A percentile compares a stretch with the other conserved stretches of the same genome.
phyloP scores from a whole-genome alignment of 1,140 invertebrate genomes.

The Drosophila pruinosa region DNA sequence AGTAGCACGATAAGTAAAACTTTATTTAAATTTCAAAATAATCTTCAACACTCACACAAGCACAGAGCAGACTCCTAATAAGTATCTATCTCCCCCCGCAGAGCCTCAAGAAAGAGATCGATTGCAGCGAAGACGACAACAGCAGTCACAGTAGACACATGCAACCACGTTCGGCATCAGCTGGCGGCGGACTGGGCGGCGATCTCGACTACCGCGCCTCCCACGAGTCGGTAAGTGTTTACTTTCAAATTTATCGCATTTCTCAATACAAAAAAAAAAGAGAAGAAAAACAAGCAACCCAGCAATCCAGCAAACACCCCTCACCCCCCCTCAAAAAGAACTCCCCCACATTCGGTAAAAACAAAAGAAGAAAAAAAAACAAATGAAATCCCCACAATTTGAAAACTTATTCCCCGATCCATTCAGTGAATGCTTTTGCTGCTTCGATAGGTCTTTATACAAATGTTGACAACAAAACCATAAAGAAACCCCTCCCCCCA shows the following conservation, averaged over 20 bases:
- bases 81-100: too few relatives aligned
- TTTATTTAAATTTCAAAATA: too few relatives aligned
- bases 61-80: too few relatives aligned
- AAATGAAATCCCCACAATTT: conserved; percentile 1
- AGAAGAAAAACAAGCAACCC: not conserved
- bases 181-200: conserved; percentile 89
- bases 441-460: conserved; percentile 66
- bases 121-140: conserved; percentile 90
- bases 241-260: not conserved
- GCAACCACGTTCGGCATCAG: conserved; percentile 84
- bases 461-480: conserved; percentile 3
- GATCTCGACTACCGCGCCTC: conserved; percentile 90
- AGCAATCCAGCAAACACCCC: not conserved
- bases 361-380: not conserved
- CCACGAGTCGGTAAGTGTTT: conserved; percentile 90
- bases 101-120: conserved; percentile 94
- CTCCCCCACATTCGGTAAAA: not conserved
- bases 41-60: too few relatives aligned
- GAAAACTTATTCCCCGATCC: conserved; percentile 18
- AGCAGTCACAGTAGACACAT: conserved; percentile 83
- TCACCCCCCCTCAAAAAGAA: not conserved
- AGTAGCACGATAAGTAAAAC: too few relatives aligned
- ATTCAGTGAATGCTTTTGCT: conserved; percentile 79
- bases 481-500: not conserved
- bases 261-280: not conserved